Percentiles rank a stretch among this genome's conserved stretches.
Conservation (phyloP, 2,888 invertebrate species). For the Melolontha melolontha region DNA sequence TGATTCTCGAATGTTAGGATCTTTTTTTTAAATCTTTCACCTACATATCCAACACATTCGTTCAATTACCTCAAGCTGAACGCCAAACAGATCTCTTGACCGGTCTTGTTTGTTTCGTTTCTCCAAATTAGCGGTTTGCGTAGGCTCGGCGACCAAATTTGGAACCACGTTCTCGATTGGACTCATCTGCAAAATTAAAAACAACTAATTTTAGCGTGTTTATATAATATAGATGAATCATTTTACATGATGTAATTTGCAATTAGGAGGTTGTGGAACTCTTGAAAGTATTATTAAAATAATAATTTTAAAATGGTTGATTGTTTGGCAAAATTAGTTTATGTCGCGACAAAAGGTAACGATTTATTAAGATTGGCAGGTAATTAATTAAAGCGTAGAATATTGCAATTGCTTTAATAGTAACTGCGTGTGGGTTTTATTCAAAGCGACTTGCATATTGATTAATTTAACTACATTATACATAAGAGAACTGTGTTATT, state of each 20-base stretch:
- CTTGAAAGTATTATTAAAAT: no score
- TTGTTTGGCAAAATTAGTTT: no score
- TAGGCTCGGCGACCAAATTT: slow-evolving; percentile 56
- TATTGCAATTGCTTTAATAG: no score
- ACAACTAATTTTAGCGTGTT: background rate
- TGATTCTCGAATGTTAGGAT: background rate
- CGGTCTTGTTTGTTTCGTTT: slow-evolving; percentile 64
- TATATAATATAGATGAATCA: background rate
- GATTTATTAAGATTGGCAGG: slow-evolving; percentile 1
- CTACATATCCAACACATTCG: background rate
- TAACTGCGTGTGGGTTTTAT: background rate
- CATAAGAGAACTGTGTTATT: no score
- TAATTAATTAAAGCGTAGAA: no score
- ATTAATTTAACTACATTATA: no score
- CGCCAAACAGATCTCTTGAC: slow-evolving; percentile 72
- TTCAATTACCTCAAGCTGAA: slow-evolving; percentile 71
- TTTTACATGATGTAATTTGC: background rate
- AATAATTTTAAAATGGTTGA: no score
- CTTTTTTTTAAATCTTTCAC: background rate
- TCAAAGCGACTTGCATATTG: background rate
- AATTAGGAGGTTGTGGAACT: background rate
- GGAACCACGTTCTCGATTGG: slow-evolving; percentile 64
- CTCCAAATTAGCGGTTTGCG: slow-evolving; percentile 53
- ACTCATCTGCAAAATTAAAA: slow-evolving; percentile 62
- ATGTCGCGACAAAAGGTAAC: background rate